Evolutionary conservation across 2,888 invertebrate genomes (phyloP).

Genomic region (Trichogramma evanescens): DNA sequence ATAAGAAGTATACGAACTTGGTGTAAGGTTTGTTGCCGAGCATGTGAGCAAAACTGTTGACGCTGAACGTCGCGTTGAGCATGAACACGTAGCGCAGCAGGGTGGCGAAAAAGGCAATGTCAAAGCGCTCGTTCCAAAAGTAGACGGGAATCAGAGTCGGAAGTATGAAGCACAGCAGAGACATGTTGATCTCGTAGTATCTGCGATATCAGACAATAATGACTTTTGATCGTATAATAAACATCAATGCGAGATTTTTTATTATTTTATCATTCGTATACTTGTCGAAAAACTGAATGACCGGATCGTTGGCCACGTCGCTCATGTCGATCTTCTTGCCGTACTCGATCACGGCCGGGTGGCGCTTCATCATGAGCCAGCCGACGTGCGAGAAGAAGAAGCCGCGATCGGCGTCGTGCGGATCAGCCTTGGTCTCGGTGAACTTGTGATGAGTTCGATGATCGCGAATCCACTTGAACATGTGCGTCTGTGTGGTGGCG

Average conservation of each 20-base stretch:
- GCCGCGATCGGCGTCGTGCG: slow-evolving; percentile 75
- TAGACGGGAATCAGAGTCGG: slow-evolving; percentile 53
- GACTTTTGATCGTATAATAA: background rate
- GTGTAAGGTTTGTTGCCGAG: slow-evolving; percentile 45
- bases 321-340: slow-evolving; percentile 77
- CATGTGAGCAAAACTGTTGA: slow-evolving; percentile 56
- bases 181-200: slow-evolving; percentile 49
- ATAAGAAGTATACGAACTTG: slow-evolving; percentile 25
- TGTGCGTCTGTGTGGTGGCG: slow-evolving; percentile 30
- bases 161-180: slow-evolving; percentile 50
- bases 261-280: slow-evolving; percentile 29
- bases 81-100: slow-evolving; percentile 49
- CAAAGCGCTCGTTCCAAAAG: slow-evolving; percentile 51
- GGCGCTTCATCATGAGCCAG: slow-evolving; percentile 88
- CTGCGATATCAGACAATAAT: slow-evolving; percentile 30
- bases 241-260: background rate
- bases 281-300: slow-evolving; percentile 73
- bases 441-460: slow-evolving; percentile 72
- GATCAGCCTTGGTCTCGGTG: slow-evolving; percentile 74
- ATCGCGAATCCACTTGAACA: slow-evolving; percentile 41
- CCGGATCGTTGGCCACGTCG: slow-evolving; percentile 72
- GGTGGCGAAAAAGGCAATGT: slow-evolving; percentile 30
- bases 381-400: slow-evolving; percentile 93
- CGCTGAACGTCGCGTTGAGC: slow-evolving; percentile 56
- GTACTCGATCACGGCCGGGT: slow-evolving; percentile 73